Evolutionary conservation across 2,888 invertebrate species (phyloP).

Genomic region (Cybosia mesomella): DNA sequence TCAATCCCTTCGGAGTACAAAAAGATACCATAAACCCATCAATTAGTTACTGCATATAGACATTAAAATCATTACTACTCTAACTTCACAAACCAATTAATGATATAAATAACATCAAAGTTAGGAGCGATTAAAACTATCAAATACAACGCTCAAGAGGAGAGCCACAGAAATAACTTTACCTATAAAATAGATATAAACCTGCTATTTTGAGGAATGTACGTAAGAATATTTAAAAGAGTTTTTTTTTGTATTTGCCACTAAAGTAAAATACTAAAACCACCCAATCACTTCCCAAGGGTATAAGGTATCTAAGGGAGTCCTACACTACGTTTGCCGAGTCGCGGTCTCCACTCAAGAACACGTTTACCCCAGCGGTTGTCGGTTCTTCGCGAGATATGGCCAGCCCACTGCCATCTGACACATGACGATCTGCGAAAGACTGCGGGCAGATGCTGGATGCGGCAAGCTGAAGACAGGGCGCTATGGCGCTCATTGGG

Average conservation of each 20-base stretch:
- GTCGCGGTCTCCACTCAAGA: no score
- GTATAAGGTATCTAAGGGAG: no score
- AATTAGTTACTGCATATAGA: conserved; percentile 11
- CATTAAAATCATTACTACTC: conserved; percentile 20
- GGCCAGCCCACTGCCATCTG: no score
- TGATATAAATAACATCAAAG: conserved; percentile 24
- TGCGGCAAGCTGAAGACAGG: no score
- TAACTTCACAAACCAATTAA: conserved; percentile 9
- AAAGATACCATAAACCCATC: conserved; percentile 20
- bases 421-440: no score
- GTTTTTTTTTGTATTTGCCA: neutral
- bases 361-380: no score
- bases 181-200: conserved; percentile 4
- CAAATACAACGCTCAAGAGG: neutral
- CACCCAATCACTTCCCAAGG: no score
- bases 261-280: neutral
- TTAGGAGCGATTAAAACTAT: neutral
- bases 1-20: conserved; percentile 6
- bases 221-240: neutral
- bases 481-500: no score
- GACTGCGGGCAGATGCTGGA: no score
- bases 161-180: neutral
- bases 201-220: neutral
- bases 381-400: no score
- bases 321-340: no score